A percentile compares a stretch with the other conserved stretches of the same genome.
Evolutionary conservation across 2,797 vertebrate genomes (phyloP).

Genomic region (Galago senegalensis): DNA sequence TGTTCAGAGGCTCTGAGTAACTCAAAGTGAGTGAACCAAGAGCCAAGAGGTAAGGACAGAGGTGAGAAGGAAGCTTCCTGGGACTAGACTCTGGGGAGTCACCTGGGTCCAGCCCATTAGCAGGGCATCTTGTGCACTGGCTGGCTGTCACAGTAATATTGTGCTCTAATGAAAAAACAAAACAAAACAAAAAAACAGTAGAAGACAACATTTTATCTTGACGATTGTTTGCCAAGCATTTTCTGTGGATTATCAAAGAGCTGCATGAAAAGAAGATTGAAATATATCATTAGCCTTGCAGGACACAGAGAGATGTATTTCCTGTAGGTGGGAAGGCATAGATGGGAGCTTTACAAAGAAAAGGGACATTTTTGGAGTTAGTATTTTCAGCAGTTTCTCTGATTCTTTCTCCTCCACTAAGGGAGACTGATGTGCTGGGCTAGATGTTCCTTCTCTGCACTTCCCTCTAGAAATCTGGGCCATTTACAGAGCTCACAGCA

Average conservation of each 20-base stretch:
- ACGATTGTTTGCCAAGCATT: neutral
- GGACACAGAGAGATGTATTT: neutral
- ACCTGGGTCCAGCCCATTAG: neutral
- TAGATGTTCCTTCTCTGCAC: neutral
- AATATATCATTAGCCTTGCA: slow-evolving; percentile 84
- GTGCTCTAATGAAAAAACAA: neutral
- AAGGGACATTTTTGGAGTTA: neutral
- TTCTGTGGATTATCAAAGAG: neutral
- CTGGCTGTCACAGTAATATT: neutral
- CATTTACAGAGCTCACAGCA: neutral
- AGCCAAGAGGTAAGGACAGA: neutral
- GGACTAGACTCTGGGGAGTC: neutral
- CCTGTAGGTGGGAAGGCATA: neutral
- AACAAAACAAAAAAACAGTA: neutral
- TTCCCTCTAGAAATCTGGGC: neutral
- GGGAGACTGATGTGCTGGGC: neutral
- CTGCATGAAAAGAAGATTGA: slow-evolving; percentile 74
- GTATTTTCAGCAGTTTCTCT: neutral
- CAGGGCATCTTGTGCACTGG: neutral
- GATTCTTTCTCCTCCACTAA: neutral
- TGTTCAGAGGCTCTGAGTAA: neutral
- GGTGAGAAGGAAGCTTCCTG: slow-evolving; percentile 7
- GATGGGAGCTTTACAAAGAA: neutral
- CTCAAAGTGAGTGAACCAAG: neutral
- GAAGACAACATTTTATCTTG: slow-evolving; percentile 48